Conservation (phyloP, 2,797 vertebrate genomes). For the Clarias platycephalus region DNA sequence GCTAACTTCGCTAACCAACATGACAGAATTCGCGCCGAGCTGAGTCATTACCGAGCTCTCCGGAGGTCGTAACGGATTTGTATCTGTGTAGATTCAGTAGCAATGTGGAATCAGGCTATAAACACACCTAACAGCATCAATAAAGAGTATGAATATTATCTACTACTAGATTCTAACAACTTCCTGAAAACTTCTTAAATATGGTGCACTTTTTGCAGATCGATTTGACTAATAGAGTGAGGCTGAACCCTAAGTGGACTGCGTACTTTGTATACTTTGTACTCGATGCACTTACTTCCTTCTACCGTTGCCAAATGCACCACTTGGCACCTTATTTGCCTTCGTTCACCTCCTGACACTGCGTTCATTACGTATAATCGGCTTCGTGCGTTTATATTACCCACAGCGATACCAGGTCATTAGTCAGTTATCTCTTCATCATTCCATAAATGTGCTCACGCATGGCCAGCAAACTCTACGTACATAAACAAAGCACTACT, state of each 20-base stretch:
- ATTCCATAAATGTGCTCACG: constrained; percentile 58
- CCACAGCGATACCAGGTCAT: constrained; percentile 44
- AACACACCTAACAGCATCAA: not conserved
- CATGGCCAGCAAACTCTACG: constrained; percentile 63
- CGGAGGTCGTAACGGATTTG: too few relatives aligned
- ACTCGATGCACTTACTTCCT: not conserved
- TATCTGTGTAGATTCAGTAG: too few relatives aligned
- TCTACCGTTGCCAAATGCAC: not conserved
- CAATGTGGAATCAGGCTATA: not conserved
- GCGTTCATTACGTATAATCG: constrained; percentile 44
- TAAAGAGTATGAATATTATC: not conserved
- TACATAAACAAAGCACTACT: constrained; percentile 63
- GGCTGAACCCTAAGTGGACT: not conserved
- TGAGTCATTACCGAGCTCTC: too few relatives aligned
- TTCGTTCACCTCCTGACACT: constrained; percentile 31
- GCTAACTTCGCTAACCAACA: too few relatives aligned
- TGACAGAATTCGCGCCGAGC: too few relatives aligned
- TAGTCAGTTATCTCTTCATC: constrained; percentile 65
- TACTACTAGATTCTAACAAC: not conserved
- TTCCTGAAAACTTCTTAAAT: not conserved
- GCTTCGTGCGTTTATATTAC: constrained; percentile 47
- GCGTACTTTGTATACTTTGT: constrained; percentile 2
- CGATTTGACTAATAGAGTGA: not conserved
- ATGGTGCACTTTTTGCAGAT: not conserved
- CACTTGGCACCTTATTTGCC: constrained; percentile 16